A percentile compares a stretch with the other conserved stretches of the same genome.
phyloP scores from a whole-genome alignment of 2,797 vertebrate genomes.

The Catostomus latipinnis region DNA sequence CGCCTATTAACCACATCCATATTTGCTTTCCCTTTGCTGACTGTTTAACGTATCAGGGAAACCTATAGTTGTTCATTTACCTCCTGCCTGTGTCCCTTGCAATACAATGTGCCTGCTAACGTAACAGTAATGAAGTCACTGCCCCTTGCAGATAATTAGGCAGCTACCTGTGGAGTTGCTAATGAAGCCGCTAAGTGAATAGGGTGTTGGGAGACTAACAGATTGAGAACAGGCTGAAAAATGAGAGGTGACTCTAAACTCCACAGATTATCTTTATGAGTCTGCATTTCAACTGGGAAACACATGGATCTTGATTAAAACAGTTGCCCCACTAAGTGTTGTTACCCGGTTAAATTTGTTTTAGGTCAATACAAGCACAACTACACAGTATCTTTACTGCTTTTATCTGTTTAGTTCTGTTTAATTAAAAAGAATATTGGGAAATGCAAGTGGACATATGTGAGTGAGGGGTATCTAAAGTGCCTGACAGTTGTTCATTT shows the following conservation, averaged over 20 bases:
- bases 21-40: slow-evolving; percentile 59
- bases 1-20: slow-evolving; percentile 41
- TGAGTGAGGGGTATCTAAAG: slow-evolving; percentile 20
- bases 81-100: neutral
- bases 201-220: slow-evolving; percentile 1
- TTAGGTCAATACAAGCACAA: neutral
- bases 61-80: slow-evolving; percentile 68
- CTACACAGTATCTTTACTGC: slow-evolving; percentile 21
- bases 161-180: slow-evolving; percentile 2
- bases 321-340: neutral
- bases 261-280: neutral
- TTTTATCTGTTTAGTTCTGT: slow-evolving; percentile 36
- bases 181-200: slow-evolving; percentile 20
- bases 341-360: neutral
- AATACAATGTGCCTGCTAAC: neutral
- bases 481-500: slow-evolving; percentile 44
- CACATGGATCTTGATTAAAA: neutral
- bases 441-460: slow-evolving; percentile 31
- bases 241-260: neutral
- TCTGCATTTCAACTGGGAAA: neutral
- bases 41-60: slow-evolving; percentile 60
- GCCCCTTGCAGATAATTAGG: slow-evolving; percentile 23
- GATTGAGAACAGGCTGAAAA: slow-evolving; percentile 23
- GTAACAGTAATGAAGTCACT: slow-evolving; percentile 13
- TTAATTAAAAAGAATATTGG: slow-evolving; percentile 47